Evolutionary conservation across 2,797 vertebrate species (phyloP), one percentile per base, ranked within the genome.

Genomic region (Crenichthys baileyi): DNA sequence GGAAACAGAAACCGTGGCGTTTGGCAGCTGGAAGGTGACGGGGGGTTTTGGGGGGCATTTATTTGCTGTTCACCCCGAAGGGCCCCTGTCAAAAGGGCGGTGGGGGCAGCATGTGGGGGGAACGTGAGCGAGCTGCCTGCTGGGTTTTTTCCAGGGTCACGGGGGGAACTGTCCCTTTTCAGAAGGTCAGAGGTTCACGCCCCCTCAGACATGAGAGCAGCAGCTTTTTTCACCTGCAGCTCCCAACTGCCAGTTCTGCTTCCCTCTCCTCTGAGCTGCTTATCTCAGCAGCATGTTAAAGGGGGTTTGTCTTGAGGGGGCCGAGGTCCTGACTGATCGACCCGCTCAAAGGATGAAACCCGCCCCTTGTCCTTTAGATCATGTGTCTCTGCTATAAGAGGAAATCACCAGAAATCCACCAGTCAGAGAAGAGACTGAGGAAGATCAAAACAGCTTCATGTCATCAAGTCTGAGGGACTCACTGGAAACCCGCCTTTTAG

Each of bases 191-290:
- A 88, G 90, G 58, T 18, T 86, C 48, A 48, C 84, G 70, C n/a
- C 77, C 73, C 75, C 65, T 84, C 85, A 72, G 75, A 53, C 75
- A 83, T 91, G 91, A 92, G 90, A 92, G 85, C 90, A 93, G 94
- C 93, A 94, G 92, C 77, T 82, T 94, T 92, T 89, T 91, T 88
- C 85, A 86, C 91, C 74, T 86, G 72, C 65, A 92, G 80, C 79
- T 85, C n/a, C 92, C 75, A 79, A 75, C 63, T 73, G 87, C 83
- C 83, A 81, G 76, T 71, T 79, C 76, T 74, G 79, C 77, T 85
- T 11, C 31, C 22, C 75, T 79, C 72, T 73, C 73, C 58, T 70
- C 74, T 50, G 78, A 79, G 77, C 41, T 72, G 58, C 65, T 79
- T 68, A 56, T 70, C 71, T 41, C 5, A 44, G 79, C 71, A 63